phyloP scores from a whole-genome alignment of 1,140 invertebrate species.

The Anadara kagoshimensis region DNA sequence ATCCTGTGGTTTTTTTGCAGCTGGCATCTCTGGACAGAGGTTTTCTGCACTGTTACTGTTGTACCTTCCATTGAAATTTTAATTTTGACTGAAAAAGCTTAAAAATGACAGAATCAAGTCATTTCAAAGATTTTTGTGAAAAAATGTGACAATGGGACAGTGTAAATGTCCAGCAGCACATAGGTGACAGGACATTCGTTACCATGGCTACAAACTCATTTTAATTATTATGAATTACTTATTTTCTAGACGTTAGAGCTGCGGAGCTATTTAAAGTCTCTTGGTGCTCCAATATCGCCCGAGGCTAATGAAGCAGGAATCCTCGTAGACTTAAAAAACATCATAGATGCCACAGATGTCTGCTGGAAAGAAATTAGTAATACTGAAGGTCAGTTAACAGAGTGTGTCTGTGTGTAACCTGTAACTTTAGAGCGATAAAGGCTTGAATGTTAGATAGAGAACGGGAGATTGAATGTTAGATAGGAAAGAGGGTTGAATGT shows the following conservation, averaged over 20 bases:
- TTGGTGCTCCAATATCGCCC: slow-evolving; percentile 92
- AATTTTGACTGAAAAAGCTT: no score
- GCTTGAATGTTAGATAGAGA: no score
- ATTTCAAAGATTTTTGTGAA: no score
- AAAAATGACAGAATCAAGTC: no score
- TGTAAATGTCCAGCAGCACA: not conserved
- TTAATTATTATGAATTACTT: not conserved
- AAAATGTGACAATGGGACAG: not conserved
- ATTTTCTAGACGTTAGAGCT: slow-evolving; percentile 87
- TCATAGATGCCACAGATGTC: slow-evolving; percentile 93
- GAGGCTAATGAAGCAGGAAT: slow-evolving; percentile 90
- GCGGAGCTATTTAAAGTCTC: slow-evolving; percentile 89
- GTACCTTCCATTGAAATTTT: no score
- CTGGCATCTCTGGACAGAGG: no score
- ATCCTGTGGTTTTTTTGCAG: no score
- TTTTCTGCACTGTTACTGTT: no score
- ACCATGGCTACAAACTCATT: not conserved
- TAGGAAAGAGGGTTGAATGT: no score
- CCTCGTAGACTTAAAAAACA: slow-evolving; percentile 94
- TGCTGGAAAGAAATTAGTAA: slow-evolving; percentile 84
- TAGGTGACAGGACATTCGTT: not conserved
- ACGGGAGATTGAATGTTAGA: no score
- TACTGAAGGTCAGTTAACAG: slow-evolving; percentile 66
- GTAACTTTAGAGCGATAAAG: no score
- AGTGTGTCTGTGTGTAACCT: no score